Percentiles rank a stretch among this genome's conserved stretches.
Conservation (phyloP, 2,888 invertebrate species). For the Empis stercorea region DNA sequence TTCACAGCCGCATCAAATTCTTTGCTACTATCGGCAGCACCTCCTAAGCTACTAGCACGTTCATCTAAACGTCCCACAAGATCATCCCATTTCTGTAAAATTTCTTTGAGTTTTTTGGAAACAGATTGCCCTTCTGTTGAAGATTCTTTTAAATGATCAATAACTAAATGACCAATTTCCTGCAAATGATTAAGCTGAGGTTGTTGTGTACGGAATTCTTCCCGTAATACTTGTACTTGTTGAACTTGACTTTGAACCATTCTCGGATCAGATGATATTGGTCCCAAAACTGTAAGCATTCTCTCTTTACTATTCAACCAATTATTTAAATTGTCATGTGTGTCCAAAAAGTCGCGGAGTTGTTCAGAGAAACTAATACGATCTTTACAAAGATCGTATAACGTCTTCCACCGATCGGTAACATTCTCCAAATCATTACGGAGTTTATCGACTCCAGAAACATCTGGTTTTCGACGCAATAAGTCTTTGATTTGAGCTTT, state of each 20-base stretch:
- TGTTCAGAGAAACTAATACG: constrained; percentile 50
- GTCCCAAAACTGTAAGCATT: constrained; percentile 90
- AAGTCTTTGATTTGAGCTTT: constrained; percentile 80
- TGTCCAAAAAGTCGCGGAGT: constrained; percentile 84
- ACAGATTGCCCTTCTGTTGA: constrained; percentile 52
- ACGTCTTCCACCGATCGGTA: constrained; percentile 70
- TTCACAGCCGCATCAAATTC: constrained; percentile 84
- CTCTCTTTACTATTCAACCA: constrained; percentile 91
- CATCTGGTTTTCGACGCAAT: constrained; percentile 69
- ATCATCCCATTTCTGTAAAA: constrained; percentile 71
- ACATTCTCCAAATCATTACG: constrained; percentile 75
- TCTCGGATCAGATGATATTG: constrained; percentile 88
- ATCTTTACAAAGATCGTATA: constrained; percentile 69
- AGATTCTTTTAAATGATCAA: constrained; percentile 44
- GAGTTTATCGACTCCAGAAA: constrained; percentile 70
- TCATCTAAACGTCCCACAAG: constrained; percentile 68
- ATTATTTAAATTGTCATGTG: constrained; percentile 65
- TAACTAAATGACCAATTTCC: constrained; percentile 63
- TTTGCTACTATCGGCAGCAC: constrained; percentile 82
- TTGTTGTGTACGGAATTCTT: constrained; percentile 88
- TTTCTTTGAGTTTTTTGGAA: constrained; percentile 54
- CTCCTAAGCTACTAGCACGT: constrained; percentile 77
- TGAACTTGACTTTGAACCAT: constrained; percentile 94
- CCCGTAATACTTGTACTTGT: constrained; percentile 85
- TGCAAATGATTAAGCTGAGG: constrained; percentile 77